These are phyloP conservation scores for Carassius carassius DNA, from an alignment of 2,113 vertebrate species.

Conservation along the genomic window DNA sequence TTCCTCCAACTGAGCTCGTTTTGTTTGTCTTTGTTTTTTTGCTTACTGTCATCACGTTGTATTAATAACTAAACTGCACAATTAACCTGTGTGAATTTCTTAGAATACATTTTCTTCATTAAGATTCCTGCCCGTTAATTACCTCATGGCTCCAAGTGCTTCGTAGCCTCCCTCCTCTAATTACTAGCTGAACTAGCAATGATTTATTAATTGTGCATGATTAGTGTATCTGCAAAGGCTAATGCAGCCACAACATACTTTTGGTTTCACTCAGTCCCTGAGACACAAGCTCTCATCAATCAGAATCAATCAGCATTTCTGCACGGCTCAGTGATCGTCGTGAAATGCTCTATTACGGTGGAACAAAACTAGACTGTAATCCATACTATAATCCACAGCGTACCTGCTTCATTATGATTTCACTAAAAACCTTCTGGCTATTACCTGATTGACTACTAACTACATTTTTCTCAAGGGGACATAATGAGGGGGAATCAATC, in stretches of 20 bases:
- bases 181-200: constrained; percentile 51
- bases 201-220: constrained; percentile 57
- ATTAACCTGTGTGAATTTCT: constrained; percentile 39
- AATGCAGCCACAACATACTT: constrained; percentile 44
- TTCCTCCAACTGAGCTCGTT: background rate
- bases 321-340: background rate
- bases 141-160: constrained; percentile 45
- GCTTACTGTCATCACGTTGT: constrained; percentile 33
- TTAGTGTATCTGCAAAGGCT: constrained; percentile 54
- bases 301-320: constrained; percentile 35
- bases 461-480: background rate
- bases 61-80: constrained; percentile 46
- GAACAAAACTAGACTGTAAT: constrained; percentile 14
- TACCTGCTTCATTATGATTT: background rate
- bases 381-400: constrained; percentile 5
- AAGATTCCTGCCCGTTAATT: constrained; percentile 54
- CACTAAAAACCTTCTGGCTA: background rate
- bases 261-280: constrained; percentile 1
- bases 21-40: background rate
- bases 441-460: constrained; percentile 15
- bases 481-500: background rate
- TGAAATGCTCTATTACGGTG: background rate
- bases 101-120: constrained; percentile 43
- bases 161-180: constrained; percentile 33
- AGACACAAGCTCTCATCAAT: constrained; percentile 25